phyloP scores from a whole-genome alignment of 2,797 vertebrate genomes.

The Siniperca undulata region DNA sequence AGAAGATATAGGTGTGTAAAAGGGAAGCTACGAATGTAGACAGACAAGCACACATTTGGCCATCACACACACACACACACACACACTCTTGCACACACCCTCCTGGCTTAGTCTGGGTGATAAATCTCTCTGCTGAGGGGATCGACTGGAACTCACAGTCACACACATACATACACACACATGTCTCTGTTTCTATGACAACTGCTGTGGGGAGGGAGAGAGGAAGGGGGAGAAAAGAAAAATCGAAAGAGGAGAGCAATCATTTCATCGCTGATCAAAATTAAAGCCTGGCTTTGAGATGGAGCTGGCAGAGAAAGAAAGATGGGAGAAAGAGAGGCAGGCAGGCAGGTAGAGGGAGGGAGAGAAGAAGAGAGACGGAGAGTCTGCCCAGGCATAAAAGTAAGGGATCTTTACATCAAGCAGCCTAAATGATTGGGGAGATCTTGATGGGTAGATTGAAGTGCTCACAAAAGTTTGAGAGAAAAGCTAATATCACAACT shows the following conservation, averaged over 20 bases:
- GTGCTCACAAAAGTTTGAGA: constrained; percentile 16
- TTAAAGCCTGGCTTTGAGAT: constrained; percentile 82
- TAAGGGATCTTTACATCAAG: constrained; percentile 62
- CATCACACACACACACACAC: constrained; percentile 35
- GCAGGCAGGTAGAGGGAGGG: constrained; percentile 6
- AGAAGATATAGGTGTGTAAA: constrained; percentile 59
- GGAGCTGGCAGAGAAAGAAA: constrained; percentile 66
- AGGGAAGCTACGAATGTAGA: constrained; percentile 55
- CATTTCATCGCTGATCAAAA: constrained; percentile 89
- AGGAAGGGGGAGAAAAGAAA: constrained; percentile 62
- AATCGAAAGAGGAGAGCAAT: constrained; percentile 81
- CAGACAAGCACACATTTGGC: constrained; percentile 24
- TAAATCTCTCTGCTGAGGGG: constrained; percentile 90
- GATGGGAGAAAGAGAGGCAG: constrained; percentile 43
- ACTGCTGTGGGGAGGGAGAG: constrained; percentile 77
- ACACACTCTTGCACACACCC: constrained; percentile 34
- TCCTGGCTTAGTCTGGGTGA: constrained; percentile 82
- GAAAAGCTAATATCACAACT: constrained; percentile 7
- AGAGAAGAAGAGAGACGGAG: not conserved
- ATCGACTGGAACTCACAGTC: constrained; percentile 83
- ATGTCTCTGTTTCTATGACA: constrained; percentile 89
- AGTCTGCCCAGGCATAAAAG: constrained; percentile 55
- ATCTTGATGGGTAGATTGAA: constrained; percentile 10
- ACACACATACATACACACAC: constrained; percentile 47
- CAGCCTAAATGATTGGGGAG: constrained; percentile 45